Base-by-base conservation (phyloP, 2,113 vertebrate species). In the Clarias macrocephalus region DNA sequence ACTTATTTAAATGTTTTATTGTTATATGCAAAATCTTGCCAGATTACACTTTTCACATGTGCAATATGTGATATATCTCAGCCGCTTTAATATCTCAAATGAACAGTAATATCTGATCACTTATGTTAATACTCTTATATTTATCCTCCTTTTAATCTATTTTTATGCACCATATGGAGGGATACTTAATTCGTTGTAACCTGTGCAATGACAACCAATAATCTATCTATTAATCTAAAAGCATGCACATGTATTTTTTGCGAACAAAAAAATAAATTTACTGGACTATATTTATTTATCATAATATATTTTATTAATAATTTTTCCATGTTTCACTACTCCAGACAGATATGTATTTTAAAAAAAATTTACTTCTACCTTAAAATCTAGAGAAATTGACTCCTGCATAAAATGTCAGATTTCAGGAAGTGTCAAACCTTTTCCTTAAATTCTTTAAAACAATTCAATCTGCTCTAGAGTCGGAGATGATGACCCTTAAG, bases 221-320 rank as follows among this genome's bases (percentile, higher is more conserved):
- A 48, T 48, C 48, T 7, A 48, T 48, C 48, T 6, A 48, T 48
- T 6, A 28, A 80, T 30, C 56, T 79, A 79, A 56, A 79, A n/a
- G 42, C 8, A 23, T 54, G 48, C 7, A 79, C n/a, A 59, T 80
- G 28, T 11, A 59, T 18, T 33, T 80, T 60, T 80, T 33, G n/a
- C 37, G 30, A 10, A 3, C 57, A 81, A 81, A 81, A 81, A 81
- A 81, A 81, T 42, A 79, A 76, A 76, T 56, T 56, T 54, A 28
- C 73, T 37, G 15, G 52, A 79, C 48, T 79, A 79, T 79, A 30
- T 79, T 56, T 7, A 57, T 56, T 77, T 77, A 77, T 77, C 23
- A 52, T 52, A 13, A 3, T 28, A 18, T 54, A n/a, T 76, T 75
- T 75, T 52, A n/a, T 57, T 80, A 19, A 30, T 56, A 13, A 52